phyloP scores from a whole-genome alignment of 1,140 invertebrate species.

The Orchestia grillus region DNA sequence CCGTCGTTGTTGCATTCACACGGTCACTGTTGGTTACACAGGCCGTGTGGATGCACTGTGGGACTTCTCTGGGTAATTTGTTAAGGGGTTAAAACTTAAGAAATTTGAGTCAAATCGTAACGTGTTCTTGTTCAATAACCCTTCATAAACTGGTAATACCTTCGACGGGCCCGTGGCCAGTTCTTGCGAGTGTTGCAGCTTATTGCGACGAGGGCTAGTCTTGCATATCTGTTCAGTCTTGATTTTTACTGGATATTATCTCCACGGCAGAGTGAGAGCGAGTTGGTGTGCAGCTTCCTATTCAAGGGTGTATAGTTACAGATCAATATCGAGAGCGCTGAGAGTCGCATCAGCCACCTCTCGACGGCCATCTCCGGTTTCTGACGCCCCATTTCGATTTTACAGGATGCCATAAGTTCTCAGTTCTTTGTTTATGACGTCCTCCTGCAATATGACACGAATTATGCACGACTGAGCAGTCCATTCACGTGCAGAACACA shows the following conservation, averaged over 20 bases:
- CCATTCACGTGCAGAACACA: neutral
- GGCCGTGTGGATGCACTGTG: no score
- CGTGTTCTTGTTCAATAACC: no score
- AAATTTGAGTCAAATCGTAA: no score
- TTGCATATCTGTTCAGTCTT: neutral
- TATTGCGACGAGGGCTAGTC: neutral
- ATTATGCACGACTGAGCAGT: neutral
- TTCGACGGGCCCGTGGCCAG: no score
- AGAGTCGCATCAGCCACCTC: neutral
- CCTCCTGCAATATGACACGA: neutral
- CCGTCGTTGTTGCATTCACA: no score
- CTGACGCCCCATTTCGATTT: constrained; percentile 8
- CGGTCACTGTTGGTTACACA: no score
- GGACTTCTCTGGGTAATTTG: no score
- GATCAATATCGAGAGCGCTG: constrained; percentile 25
- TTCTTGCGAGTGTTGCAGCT: neutral
- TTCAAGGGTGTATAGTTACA: neutral
- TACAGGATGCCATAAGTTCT: neutral
- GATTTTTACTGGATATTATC: neutral
- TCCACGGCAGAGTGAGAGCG: neutral
- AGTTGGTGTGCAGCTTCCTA: neutral
- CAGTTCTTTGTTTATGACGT: constrained; percentile 9
- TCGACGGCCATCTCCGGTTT: constrained; percentile 6
- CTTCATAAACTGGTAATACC: no score
- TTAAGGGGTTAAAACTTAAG: no score